phyloP scores from a whole-genome alignment of 2,797 vertebrate species.

The Macroramphosus scolopax region DNA sequence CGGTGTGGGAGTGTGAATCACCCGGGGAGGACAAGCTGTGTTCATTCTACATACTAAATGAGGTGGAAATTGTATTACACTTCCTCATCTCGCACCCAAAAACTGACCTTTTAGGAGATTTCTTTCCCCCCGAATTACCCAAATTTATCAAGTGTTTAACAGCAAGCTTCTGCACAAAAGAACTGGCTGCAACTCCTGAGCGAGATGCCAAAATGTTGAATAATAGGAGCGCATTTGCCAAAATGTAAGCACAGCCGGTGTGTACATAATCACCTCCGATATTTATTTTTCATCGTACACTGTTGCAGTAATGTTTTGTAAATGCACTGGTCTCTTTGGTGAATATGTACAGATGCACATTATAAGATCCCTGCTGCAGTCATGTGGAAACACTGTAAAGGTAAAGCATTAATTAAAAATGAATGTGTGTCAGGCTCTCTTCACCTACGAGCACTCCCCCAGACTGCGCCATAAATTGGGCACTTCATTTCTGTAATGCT shows the following conservation, averaged over 20 bases:
- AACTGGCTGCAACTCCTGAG: not conserved
- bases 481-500: constrained; percentile 29
- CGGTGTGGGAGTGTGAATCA: constrained; percentile 32
- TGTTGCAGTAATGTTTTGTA: too few relatives aligned
- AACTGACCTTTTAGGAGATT: constrained; percentile 23
- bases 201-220: constrained; percentile 1
- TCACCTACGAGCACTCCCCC: constrained; percentile 7
- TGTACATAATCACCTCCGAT: too few relatives aligned
- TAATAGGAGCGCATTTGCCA: constrained; percentile 4
- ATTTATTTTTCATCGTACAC: too few relatives aligned
- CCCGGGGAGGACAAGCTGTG: constrained; percentile 25
- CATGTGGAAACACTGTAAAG: not conserved
- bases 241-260: too few relatives aligned
- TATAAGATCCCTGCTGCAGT: not conserved
- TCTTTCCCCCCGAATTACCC: constrained; percentile 1
- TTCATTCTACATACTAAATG: constrained; percentile 29
- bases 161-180: constrained; percentile 3
- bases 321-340: too few relatives aligned
- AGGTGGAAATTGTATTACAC: constrained; percentile 43
- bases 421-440: constrained; percentile 4
- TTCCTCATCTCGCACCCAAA: constrained; percentile 16
- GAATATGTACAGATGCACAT: too few relatives aligned
- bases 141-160: constrained; percentile 22
- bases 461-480: constrained; percentile 25
- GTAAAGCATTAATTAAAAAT: constrained; percentile 13